Evolutionary conservation across 2,797 vertebrate species (phyloP), one percentile per base, ranked within the genome.

Genomic region (Coilia nasus): DNA sequence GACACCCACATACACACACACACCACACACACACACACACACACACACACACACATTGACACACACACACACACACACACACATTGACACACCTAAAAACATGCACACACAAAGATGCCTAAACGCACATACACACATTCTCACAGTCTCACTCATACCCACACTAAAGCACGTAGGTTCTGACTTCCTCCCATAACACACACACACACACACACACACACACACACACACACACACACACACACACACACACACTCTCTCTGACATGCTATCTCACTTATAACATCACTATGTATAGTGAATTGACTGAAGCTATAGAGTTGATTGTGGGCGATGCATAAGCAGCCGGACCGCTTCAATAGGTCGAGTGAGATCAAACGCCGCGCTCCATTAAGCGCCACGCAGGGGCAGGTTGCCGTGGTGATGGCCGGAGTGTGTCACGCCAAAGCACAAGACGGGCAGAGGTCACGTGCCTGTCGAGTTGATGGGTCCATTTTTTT

Each of bases 391-490:
- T 67, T 35, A 17, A 9, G 44, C 10, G n/a, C 2, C 35, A 54
- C 6, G 25, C 7, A 10, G 35, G 3, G 23, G 59, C 71, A 75
- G 60, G 84, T 67, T 86, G 83, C 67, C 11, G 62, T 35, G 82
- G 80, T 0, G 81, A 57, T 81, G 15, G 75, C 67, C 60, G 83
- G 82, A 78, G 71, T 10, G 31, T 47, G 84, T 62, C 83, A 67
- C 7, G 10, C 31, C 0, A 41, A 41, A 41, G 35, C 2, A 5
- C 82, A 85, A n/a, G 83, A 62, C 19, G 50, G 5, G 82, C 81
- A 71, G 85, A 80, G 82, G 86, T 86, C 84, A 86, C 84, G 82
- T 87, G 83, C 89, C 75, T 84, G 81, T 88, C 84, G 62, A 17
- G 11, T 82, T 82, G 75, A 84, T 28, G 15, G 57, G 7, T 81